phyloP scores from a whole-genome alignment of 2,888 invertebrate genomes.

The Eudasyphora cyanicolor region DNA sequence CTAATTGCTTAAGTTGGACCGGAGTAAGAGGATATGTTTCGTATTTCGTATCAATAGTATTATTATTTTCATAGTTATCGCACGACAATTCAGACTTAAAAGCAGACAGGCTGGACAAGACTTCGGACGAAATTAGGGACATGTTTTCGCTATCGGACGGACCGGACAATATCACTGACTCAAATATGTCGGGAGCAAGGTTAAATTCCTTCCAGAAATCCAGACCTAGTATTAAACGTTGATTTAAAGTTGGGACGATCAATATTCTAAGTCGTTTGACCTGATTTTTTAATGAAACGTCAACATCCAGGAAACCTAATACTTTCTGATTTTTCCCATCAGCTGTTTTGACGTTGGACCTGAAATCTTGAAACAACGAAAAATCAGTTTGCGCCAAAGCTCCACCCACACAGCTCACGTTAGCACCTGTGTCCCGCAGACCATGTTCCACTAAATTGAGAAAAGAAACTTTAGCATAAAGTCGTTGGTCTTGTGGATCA shows the following conservation, averaged over 20 bases:
- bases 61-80: neutral
- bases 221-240: neutral
- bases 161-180: neutral
- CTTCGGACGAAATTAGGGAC: neutral
- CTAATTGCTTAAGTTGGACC: neutral
- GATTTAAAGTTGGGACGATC: neutral
- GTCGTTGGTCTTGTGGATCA: neutral
- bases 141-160: neutral
- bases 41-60: neutral
- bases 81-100: neutral
- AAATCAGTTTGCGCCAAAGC: neutral
- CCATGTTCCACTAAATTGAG: constrained; percentile 2
- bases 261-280: neutral
- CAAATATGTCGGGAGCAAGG: neutral
- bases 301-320: neutral
- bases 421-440: constrained; percentile 17
- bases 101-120: neutral
- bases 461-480: constrained; percentile 22
- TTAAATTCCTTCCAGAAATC: neutral
- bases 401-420: constrained; percentile 14
- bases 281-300: neutral
- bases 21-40: neutral
- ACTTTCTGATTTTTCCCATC: constrained; percentile 5
- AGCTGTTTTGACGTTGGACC: neutral
- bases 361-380: neutral